phyloP scores from a whole-genome alignment of 92 coral and sea anemone genomes.

The Paramuricea clavata region DNA sequence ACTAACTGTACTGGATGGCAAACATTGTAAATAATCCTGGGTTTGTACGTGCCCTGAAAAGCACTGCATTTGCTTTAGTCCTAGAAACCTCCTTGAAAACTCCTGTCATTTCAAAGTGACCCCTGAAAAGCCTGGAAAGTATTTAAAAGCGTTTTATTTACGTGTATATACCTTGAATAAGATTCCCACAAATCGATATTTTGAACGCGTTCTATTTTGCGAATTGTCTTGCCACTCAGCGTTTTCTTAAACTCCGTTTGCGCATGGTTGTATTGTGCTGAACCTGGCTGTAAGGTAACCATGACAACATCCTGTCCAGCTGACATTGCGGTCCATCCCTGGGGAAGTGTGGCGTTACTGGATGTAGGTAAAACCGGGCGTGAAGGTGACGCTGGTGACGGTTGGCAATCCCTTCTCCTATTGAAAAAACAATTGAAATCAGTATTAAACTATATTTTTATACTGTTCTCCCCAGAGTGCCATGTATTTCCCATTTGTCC shows the following conservation, averaged over 20 bases:
- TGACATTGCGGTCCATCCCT: constrained; percentile 77
- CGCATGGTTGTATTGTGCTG: constrained; percentile 75
- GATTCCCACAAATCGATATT: constrained; percentile 84
- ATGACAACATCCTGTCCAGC: constrained; percentile 62
- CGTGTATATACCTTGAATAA: constrained; percentile 65
- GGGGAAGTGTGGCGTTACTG: constrained; percentile 51
- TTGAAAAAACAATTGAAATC: background rate
- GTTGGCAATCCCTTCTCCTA: background rate
- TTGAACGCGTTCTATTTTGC: constrained; percentile 84
- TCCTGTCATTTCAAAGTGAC: too few species aligned
- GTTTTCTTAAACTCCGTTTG: constrained; percentile 70
- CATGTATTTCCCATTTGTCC: too few species aligned
- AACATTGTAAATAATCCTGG: too few species aligned
- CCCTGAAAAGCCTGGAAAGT: too few species aligned
- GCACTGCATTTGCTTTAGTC: too few species aligned
- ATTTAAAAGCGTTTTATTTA: too few species aligned
- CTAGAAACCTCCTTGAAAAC: too few species aligned
- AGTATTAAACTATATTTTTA: too few species aligned
- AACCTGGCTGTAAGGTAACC: constrained; percentile 55
- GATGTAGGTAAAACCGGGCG: constrained; percentile 23
- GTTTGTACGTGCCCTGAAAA: too few species aligned
- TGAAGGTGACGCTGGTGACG: background rate
- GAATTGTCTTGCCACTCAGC: constrained; percentile 65
- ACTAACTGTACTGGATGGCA: too few species aligned
- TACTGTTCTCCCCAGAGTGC: too few species aligned